Percentiles rank a stretch among this genome's conserved stretches.
These are phyloP conservation scores for Liodrosophila aerea DNA, from an alignment of 2,888 invertebrate genomes.

Conservation along the genomic window DNA sequence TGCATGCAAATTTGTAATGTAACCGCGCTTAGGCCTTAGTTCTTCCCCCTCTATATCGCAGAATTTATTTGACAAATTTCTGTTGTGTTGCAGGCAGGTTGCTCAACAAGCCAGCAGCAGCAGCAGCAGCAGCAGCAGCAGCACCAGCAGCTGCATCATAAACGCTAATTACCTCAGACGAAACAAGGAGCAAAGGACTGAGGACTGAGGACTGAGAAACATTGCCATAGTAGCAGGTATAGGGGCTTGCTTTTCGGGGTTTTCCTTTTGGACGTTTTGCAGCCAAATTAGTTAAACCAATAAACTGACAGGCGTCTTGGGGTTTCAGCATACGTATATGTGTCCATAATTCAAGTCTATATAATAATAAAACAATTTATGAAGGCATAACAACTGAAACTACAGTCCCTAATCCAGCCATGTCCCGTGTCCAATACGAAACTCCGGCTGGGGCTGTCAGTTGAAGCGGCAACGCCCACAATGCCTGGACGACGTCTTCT, in stretches of 20 bases:
- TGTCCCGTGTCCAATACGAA: constrained; percentile 7
- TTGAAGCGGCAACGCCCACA: constrained; percentile 67
- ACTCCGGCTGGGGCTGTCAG: constrained; percentile 52
- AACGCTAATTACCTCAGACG: constrained; percentile 59
- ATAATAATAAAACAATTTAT: constrained; percentile 77
- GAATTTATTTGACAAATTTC: constrained; percentile 79
- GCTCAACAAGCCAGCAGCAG: neutral
- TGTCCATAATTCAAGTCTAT: constrained; percentile 71
- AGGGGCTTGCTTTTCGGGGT: constrained; percentile 15
- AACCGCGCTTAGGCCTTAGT: neutral
- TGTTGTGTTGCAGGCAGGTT: neutral
- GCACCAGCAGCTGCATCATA: constrained; percentile 69
- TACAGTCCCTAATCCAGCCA: constrained; percentile 19
- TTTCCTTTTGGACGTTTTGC: constrained; percentile 7
- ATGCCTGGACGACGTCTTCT: constrained; percentile 30
- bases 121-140: constrained; percentile 50
- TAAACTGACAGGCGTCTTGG: constrained; percentile 66
- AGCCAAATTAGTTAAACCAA: constrained; percentile 75
- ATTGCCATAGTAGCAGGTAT: too few species aligned
- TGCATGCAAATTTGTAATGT: constrained; percentile 61
- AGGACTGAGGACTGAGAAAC: constrained; percentile 1
- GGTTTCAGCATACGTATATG: constrained; percentile 38
- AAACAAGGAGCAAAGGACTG: neutral
- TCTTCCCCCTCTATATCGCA: constrained; percentile 10
- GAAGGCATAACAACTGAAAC: constrained; percentile 61